Base-by-base conservation (phyloP, 2,113 vertebrate species). In the Muntiacus reevesi region DNA sequence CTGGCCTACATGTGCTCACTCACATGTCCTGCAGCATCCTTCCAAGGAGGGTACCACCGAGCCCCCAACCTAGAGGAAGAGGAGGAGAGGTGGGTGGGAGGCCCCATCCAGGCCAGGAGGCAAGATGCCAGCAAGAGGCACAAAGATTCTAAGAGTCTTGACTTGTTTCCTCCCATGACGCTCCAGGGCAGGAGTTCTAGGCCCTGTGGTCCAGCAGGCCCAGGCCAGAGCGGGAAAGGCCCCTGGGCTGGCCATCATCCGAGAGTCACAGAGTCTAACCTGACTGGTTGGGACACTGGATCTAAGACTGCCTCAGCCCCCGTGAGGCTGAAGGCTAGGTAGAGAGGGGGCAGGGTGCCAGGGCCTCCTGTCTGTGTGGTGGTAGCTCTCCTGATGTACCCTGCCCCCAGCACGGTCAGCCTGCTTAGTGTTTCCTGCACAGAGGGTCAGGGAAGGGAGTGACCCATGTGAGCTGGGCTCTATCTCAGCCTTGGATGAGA, bases 1-100 rank as follows among this genome's bases (percentile, higher is more conserved):
- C 4, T 3, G 3, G 43, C 15, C 52, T 59, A 33, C 5, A 3
- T 43, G 30, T 23, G 64, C n/a, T 43, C 98, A 99, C 99, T 99
- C 99, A 99, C 99, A 99, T 62, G 99, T 99, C 99, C 98, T 99
- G 97, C 99, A 99, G 99, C 99, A 99, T 98, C 99, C 99, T 96
- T 99, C 99, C 99, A 99, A 98, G 98, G 99, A 99, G 64, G 99
- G 99, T 50, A 99, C 99, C 95, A 99, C 98, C 1, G 99, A 99
- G 96, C 99, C 99, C 67, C 99, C 99, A 11, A 99, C 99, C 99
- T 99, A 98, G 94, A 87, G 92, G 25, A 50, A 95, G 14, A 95
- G 12, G 40, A 54, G 16, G 33, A 6, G 13, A 55, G 33, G 12
- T 43, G 4, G 27, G 36, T 52, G 11, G 52, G 12, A 93, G n/a